Evolutionary conservation across 2,797 vertebrate species (phyloP), one percentile per base, ranked within the genome.

Genomic region (Sphenopsis melanotis): DNA sequence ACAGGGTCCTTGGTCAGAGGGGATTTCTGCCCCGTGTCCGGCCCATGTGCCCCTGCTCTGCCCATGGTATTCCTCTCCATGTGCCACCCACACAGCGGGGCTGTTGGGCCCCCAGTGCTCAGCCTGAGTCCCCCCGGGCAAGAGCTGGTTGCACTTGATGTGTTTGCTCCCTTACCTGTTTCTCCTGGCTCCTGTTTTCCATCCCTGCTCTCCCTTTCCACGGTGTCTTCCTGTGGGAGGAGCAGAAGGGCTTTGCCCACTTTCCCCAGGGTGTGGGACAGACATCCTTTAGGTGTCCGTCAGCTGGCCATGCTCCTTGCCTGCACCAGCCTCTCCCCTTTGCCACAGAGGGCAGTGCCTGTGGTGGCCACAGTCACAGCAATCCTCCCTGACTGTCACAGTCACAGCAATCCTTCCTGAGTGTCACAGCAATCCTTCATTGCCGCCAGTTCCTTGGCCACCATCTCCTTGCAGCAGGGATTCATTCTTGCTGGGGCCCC

Each of bases 1-100:
- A 0, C 1, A 1, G 53, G 10, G 34, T 42, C 41, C 41, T 42
- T 2, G 3, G 5, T 42, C n/a, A 0, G 49, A 14, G 72, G 0
- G 74, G 34, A 11, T 50, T 23, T 69, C 39, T 44, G 63, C 61
- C 37, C 36, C 3, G 2, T 11, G 49, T 15, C 19, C 23, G 14
- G 80, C 24, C 2, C 8, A 0, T 1, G 11, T 55, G 53, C 19
- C 36, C 15, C 27, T 15, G 42, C 74, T 52, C 12, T 2, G 32
- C 24, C 41, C 6, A 2, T 14, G 0, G 0, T 17, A 0, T 17
- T 11, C 1, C 60, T 49, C 39, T 19, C 36, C 41, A 1, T 9
- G 0, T 55, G 27, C 56, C 37, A 0, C 21, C 30, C 24, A 0
- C 16, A 0, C 0, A 2, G 12, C 1, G 12, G 22, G 32, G 29